Percentiles rank a stretch among this genome's conserved stretches.
phyloP scores from a whole-genome alignment of 1,140 invertebrate genomes.

The Microvelia longipes region DNA sequence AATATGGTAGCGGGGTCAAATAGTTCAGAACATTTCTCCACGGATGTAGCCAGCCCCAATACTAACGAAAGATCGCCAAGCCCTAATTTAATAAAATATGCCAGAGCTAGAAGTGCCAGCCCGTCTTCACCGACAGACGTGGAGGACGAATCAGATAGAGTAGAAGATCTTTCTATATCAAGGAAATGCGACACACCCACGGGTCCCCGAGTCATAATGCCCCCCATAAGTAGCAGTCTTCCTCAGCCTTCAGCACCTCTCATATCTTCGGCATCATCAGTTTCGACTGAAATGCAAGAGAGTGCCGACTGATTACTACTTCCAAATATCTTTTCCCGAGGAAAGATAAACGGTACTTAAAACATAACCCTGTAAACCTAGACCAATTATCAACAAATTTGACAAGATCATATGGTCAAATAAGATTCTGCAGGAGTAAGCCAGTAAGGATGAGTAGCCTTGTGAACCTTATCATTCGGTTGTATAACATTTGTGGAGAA shows the following conservation, averaged over 20 bases:
- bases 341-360: no score
- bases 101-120: constrained; percentile 16
- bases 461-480: no score
- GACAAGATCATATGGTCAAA: no score
- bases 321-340: no score
- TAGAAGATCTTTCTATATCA: constrained; percentile 34
- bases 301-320: neutral
- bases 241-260: constrained; percentile 16
- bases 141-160: constrained; percentile 29
- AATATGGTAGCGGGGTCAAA: constrained; percentile 13
- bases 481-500: no score
- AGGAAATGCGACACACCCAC: constrained; percentile 25
- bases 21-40: constrained; percentile 9
- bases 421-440: no score
- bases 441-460: no score
- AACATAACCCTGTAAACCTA: no score
- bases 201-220: constrained; percentile 25
- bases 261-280: neutral
- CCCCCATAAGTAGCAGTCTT: constrained; percentile 26
- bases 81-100: constrained; percentile 25
- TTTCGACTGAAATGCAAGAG: neutral
- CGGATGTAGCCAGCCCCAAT: constrained; percentile 15
- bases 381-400: no score
- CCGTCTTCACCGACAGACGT: constrained; percentile 11
- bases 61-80: constrained; percentile 24